Evolutionary conservation across 2,888 invertebrate species (phyloP).

Genomic region (Clivina fossor): DNA sequence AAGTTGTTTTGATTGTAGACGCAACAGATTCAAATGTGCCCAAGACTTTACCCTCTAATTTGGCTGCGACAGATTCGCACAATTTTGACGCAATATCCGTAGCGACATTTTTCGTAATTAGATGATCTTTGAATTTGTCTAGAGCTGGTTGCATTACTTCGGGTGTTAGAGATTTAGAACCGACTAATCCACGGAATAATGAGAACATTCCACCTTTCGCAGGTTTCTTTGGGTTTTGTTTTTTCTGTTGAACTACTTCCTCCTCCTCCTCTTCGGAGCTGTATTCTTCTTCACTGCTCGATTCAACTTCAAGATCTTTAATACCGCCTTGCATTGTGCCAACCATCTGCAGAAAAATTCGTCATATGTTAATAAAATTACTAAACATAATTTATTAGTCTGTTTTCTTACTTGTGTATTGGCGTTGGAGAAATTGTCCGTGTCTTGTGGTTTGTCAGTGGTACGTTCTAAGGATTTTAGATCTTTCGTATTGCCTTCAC

Average conservation of each 20-base stretch:
- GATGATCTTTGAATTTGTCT: constrained; percentile 92
- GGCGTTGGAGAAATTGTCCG: no score
- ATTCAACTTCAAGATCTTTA: constrained; percentile 79
- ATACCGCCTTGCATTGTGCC: constrained; percentile 84
- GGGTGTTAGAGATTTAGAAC: constrained; percentile 79
- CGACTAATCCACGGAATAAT: constrained; percentile 82
- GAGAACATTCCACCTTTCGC: constrained; percentile 72
- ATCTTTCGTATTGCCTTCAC: constrained; percentile 78
- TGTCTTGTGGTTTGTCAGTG: constrained; percentile 71
- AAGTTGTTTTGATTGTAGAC: constrained; percentile 79
- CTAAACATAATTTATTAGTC: neutral
- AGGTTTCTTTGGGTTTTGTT: constrained; percentile 38
- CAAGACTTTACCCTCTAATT: constrained; percentile 83
- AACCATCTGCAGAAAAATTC: constrained; percentile 60
- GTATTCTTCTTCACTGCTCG: constrained; percentile 67
- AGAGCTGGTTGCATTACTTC: constrained; percentile 83
- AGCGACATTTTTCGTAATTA: constrained; percentile 97
- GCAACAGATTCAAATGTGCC: constrained; percentile 96
- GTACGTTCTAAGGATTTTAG: constrained; percentile 78
- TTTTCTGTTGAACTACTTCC: constrained; percentile 36
- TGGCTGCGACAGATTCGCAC: constrained; percentile 88
- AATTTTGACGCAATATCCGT: constrained; percentile 91
- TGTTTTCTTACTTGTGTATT: constrained; percentile 59
- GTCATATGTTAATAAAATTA: constrained; percentile 15
- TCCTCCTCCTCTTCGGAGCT: constrained; percentile 55